phyloP scores from a whole-genome alignment of 2,113 vertebrate species.

The Halichoerus grypus region DNA sequence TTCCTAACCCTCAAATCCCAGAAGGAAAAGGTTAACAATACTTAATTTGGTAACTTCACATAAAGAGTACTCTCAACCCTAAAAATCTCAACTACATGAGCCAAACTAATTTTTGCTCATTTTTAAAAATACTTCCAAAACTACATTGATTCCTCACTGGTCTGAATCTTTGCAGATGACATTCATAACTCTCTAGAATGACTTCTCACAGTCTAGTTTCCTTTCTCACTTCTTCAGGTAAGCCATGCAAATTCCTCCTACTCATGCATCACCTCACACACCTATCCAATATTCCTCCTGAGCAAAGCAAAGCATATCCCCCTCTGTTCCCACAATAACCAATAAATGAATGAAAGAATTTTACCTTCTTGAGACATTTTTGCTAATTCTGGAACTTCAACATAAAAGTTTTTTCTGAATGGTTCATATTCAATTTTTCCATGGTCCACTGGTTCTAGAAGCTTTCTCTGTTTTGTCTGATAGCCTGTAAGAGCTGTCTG shows the following conservation, averaged over 20 bases:
- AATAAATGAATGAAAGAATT: neutral
- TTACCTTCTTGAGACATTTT: constrained; percentile 96
- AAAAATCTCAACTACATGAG: constrained; percentile 27
- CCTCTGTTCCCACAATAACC: neutral
- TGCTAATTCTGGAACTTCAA: constrained; percentile 97
- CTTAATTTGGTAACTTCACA: neutral
- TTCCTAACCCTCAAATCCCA: neutral
- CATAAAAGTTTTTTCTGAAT: constrained; percentile 98
- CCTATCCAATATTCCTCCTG: neutral
- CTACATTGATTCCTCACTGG: neutral
- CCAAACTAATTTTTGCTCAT: constrained; percentile 1
- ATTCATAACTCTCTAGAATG: neutral
- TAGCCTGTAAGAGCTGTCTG: constrained; percentile 98
- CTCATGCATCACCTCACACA: neutral
- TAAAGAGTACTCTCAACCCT: neutral
- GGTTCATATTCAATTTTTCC: constrained; percentile 98
- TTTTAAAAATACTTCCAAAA: neutral
- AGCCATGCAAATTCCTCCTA: neutral
- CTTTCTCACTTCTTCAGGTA: neutral
- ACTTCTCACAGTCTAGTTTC: neutral
- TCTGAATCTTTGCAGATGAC: neutral
- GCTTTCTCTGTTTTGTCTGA: constrained; percentile 98
- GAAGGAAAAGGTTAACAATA: neutral
- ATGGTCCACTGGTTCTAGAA: constrained; percentile 98
- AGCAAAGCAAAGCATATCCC: neutral